phyloP scores from a whole-genome alignment of 2,888 invertebrate genomes.

The Trisateles emortualis region DNA sequence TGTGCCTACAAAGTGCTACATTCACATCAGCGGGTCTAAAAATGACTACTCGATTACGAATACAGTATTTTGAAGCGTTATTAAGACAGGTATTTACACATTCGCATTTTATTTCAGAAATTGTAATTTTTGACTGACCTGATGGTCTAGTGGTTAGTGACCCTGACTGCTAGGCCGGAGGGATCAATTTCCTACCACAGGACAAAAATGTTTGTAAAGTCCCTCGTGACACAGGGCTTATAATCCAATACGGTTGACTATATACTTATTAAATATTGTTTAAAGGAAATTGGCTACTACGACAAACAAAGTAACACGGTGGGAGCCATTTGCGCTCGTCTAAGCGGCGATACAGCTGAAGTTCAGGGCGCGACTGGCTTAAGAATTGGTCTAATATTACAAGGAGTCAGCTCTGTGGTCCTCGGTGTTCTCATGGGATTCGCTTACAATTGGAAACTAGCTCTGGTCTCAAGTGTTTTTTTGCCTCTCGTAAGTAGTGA shows the following conservation, averaged over 20 bases:
- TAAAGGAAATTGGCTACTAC: slow-evolving; percentile 88
- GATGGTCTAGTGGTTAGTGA: no score
- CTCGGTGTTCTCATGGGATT: slow-evolving; percentile 87
- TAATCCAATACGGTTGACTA: no score
- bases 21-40: slow-evolving; percentile 92
- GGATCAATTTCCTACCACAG: no score
- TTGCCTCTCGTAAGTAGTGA: slow-evolving; percentile 86
- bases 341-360: slow-evolving; percentile 88
- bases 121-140: no score
- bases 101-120: no score
- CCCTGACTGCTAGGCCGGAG: no score
- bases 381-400: slow-evolving; percentile 87
- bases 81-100: slow-evolving; percentile 76
- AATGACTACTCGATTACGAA: slow-evolving; percentile 89
- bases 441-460: slow-evolving; percentile 87
- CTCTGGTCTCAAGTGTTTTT: slow-evolving; percentile 86
- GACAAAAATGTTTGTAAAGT: no score
- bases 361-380: slow-evolving; percentile 89
- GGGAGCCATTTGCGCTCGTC: slow-evolving; percentile 88
- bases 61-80: slow-evolving; percentile 82
- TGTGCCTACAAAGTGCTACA: slow-evolving; percentile 90
- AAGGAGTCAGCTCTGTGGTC: slow-evolving; percentile 86
- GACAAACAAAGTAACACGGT: slow-evolving; percentile 88
- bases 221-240: no score
- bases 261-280: no score